phyloP scores from a whole-genome alignment of 2,888 invertebrate species.

The Chironomus tentans region DNA sequence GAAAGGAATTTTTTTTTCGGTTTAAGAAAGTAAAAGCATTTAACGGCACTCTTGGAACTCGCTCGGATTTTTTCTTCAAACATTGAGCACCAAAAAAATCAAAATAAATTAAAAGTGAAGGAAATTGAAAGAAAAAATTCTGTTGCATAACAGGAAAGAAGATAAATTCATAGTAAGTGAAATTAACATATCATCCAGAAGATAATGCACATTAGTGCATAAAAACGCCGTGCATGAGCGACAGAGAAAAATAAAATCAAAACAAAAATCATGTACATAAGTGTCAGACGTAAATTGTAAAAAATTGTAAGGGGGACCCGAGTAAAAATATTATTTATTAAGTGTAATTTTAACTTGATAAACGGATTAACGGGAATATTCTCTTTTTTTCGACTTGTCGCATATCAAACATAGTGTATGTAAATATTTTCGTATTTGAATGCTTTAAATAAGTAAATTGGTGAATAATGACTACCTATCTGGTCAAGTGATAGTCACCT shows the following conservation, averaged over 20 bases:
- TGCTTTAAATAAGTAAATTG: slow-evolving; percentile 23
- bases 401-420: neutral
- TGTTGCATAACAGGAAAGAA: neutral
- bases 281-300: neutral
- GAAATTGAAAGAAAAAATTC: neutral
- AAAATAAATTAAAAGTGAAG: neutral
- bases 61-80: neutral
- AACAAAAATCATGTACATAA: neutral
- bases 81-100: neutral
- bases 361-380: slow-evolving; percentile 12
- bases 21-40: slow-evolving; percentile 5
- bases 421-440: slow-evolving; percentile 1
- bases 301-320: neutral
- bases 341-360: slow-evolving; percentile 23
- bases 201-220: neutral
- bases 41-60: neutral
- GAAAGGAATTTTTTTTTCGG: neutral
- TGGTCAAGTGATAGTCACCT: slow-evolving; percentile 7
- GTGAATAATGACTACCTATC: slow-evolving; percentile 15
- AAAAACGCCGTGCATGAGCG: neutral
- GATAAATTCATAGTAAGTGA: neutral
- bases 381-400: neutral
- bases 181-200: neutral
- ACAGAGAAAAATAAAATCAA: neutral
- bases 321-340: neutral